Evolutionary conservation across 2,797 vertebrate species (phyloP).

Genomic region (Halcyon badia): DNA sequence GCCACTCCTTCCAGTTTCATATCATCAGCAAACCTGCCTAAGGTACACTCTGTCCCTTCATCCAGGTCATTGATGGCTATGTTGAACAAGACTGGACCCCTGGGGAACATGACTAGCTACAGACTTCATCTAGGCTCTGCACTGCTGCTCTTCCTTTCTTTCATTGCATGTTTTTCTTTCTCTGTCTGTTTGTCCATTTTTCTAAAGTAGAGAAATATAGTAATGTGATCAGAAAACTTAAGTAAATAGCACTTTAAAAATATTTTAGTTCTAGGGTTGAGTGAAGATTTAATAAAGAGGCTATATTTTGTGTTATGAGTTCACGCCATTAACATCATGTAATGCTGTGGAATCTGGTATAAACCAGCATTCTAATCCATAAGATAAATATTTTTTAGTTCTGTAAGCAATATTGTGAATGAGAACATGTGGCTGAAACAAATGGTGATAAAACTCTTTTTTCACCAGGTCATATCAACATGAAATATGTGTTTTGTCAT

Average conservation of each 20-base stretch:
- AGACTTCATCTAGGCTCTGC: background rate
- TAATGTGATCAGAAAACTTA: background rate
- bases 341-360: constrained; percentile 30
- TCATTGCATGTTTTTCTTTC: background rate
- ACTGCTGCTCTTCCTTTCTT: background rate
- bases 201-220: background rate
- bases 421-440: constrained; percentile 59
- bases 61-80: background rate
- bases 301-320: background rate
- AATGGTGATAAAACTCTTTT: constrained; percentile 36
- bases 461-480: constrained; percentile 21
- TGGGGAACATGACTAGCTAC: background rate
- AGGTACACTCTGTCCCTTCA: background rate
- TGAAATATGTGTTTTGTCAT: constrained; percentile 57
- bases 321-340: background rate
- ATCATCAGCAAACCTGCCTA: background rate
- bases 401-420: constrained; percentile 53
- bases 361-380: constrained; percentile 22
- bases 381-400: constrained; percentile 63
- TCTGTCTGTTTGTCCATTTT: background rate
- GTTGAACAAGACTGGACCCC: background rate
- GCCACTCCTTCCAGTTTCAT: background rate
- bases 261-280: background rate
- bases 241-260: background rate
- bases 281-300: background rate